These are phyloP conservation scores for Chunga burmeisteri DNA, from an alignment of 2,113 vertebrate genomes.

Conservation along the genomic window DNA sequence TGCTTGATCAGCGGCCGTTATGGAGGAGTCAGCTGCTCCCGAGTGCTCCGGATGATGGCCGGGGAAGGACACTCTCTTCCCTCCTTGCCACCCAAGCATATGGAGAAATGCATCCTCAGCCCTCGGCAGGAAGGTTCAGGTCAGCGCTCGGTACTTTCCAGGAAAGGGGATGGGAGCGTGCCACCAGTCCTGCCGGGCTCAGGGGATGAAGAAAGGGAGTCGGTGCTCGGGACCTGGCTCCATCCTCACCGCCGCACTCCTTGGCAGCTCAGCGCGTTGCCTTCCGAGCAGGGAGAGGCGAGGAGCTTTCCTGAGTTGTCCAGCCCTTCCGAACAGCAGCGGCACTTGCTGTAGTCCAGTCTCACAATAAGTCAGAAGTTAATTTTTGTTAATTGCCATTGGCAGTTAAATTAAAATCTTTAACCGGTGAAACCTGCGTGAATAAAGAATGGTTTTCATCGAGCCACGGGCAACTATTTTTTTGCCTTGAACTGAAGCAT, in stretches of 20 bases:
- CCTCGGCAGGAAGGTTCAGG: accelerated
- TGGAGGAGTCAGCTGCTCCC: neutral
- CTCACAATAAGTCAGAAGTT: accelerated
- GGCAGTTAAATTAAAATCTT: neutral
- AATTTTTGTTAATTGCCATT: neutral
- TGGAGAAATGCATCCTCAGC: neutral
- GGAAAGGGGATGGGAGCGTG: neutral
- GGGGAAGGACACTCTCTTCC: neutral
- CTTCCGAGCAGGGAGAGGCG: neutral
- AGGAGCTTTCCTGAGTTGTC: neutral
- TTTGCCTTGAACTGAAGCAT: neutral
- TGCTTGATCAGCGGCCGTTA: neutral
- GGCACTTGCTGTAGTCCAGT: neutral
- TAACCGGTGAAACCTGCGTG: neutral
- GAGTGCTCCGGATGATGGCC: neutral
- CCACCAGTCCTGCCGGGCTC: neutral
- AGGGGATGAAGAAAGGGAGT: neutral
- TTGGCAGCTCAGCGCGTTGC: neutral
- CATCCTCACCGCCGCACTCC: accelerated
- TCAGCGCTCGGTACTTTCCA: neutral
- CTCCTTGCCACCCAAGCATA: neutral
- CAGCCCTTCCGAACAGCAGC: neutral
- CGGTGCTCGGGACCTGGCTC: neutral
- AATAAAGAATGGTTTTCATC: neutral
- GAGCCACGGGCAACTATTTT: neutral